Evolutionary conservation across 1,140 invertebrate genomes (phyloP).

Genomic region (Stenopsyche tienmushanensis): DNA sequence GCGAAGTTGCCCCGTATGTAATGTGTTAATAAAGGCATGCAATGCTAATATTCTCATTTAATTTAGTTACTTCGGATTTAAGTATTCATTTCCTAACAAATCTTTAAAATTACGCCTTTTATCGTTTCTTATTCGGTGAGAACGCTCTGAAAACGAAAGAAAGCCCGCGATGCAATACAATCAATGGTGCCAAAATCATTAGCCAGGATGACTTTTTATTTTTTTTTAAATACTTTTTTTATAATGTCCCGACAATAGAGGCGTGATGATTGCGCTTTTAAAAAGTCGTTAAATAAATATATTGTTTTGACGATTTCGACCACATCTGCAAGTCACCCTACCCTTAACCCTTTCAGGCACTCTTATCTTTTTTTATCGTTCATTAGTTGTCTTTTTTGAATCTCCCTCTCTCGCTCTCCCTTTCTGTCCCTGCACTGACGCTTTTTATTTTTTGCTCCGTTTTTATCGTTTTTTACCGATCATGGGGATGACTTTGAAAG

Average conservation of each 20-base stretch:
- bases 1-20: too few relatives aligned
- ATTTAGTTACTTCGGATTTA: too few relatives aligned
- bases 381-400: constrained; percentile 36
- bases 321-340: constrained; percentile 30
- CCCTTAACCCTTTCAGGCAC: constrained; percentile 34
- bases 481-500: constrained; percentile 40
- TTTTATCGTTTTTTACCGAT: constrained; percentile 39
- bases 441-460: constrained; percentile 26
- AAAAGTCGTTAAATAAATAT: constrained; percentile 1
- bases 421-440: constrained; percentile 12
- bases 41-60: too few relatives aligned
- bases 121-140: too few relatives aligned
- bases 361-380: constrained; percentile 31
- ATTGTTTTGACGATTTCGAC: background rate
- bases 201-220: background rate
- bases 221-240: background rate
- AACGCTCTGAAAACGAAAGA: too few relatives aligned
- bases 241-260: too few relatives aligned
- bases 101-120: too few relatives aligned
- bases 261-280: background rate
- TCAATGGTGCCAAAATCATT: too few relatives aligned
- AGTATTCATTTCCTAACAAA: too few relatives aligned
- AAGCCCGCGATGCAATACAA: too few relatives aligned
- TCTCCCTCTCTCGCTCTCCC: background rate
- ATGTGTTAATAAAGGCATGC: too few relatives aligned